Conservation (phyloP, 2,888 invertebrate genomes). For the Lithophane leautieri region DNA sequence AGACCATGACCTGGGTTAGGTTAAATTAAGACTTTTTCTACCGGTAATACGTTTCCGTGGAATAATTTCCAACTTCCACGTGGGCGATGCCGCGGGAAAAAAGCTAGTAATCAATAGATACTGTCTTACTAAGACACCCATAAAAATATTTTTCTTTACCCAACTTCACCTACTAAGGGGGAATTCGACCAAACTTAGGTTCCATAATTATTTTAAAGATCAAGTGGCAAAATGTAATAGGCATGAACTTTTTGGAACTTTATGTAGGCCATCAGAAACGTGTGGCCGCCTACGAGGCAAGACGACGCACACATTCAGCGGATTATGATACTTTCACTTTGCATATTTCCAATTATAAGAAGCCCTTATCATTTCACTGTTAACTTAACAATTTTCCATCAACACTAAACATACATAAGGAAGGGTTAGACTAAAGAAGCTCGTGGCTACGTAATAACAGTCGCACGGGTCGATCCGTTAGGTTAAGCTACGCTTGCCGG, state of each 20-base stretch:
- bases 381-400: no score
- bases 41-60: no score
- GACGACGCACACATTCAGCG: constrained; percentile 68
- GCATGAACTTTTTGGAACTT: constrained; percentile 25
- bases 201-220: constrained; percentile 5
- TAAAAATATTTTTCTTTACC: not conserved
- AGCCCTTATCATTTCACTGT: constrained; percentile 53
- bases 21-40: no score
- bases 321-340: constrained; percentile 71
- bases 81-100: no score
- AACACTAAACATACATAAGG: constrained; percentile 8
- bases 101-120: no score
- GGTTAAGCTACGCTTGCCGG: no score
- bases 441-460: no score
- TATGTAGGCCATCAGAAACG: constrained; percentile 30
- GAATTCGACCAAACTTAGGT: no score
- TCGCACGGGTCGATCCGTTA: no score
- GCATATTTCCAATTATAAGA: constrained; percentile 69
- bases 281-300: constrained; percentile 45
- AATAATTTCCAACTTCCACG: no score
- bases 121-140: not conserved
- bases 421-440: no score
- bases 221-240: constrained; percentile 3
- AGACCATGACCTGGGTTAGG: no score
- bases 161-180: not conserved